These are phyloP conservation scores for Carterocephalus palaemon DNA, from an alignment of 2,888 invertebrate genomes.

Conservation along the genomic window DNA sequence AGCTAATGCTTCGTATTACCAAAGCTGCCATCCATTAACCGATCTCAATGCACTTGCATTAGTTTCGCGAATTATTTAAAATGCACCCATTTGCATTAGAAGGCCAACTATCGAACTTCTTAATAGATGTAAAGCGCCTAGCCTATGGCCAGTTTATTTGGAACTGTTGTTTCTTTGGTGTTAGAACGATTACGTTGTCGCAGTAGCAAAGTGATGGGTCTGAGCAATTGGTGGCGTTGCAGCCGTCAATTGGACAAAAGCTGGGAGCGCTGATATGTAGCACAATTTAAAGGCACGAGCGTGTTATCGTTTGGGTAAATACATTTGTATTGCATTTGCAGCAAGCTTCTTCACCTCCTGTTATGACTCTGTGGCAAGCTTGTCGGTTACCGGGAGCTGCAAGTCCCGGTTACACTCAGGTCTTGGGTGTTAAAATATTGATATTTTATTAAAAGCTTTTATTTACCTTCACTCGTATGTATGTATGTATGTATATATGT, in stretches of 20 bases:
- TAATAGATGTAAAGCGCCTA: conserved; percentile 62
- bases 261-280: conserved; percentile 43
- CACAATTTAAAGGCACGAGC: conserved; percentile 36
- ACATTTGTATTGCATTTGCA: not conserved
- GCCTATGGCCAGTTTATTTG: conserved; percentile 40
- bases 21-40: conserved; percentile 44
- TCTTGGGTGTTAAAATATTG: too few species aligned
- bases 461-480: too few species aligned
- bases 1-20: conserved; percentile 26
- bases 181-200: not conserved
- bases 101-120: conserved; percentile 52
- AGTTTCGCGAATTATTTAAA: conserved; percentile 71
- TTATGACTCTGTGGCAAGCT: too few species aligned
- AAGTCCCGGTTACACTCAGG: too few species aligned
- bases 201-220: conserved; percentile 33
- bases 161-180: not conserved
- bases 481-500: too few species aligned
- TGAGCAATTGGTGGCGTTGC: conserved; percentile 51
- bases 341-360: too few species aligned
- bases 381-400: too few species aligned
- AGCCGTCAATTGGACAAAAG: conserved; percentile 66
- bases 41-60: conserved; percentile 52
- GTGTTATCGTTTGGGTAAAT: too few species aligned
- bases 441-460: too few species aligned
- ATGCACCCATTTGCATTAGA: conserved; percentile 60